Base-by-base conservation (phyloP, 2,797 vertebrate species). In the Anolis apletophallus region DNA sequence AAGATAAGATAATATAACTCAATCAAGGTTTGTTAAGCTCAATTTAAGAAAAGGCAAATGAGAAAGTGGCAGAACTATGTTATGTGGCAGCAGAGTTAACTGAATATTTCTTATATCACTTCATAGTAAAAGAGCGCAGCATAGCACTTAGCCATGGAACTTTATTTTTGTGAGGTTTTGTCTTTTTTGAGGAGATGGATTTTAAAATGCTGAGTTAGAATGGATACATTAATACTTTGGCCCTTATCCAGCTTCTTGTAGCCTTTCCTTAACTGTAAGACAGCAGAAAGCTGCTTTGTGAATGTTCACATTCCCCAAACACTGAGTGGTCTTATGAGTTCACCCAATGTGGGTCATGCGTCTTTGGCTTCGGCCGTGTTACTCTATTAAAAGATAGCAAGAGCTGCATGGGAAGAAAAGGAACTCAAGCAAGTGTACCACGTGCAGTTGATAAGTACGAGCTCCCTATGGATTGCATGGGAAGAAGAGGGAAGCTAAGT, bases 271-370 rank as follows among this genome's bases (percentile, higher is more conserved):
- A 26, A 82, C 54, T 82, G 34, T 52, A 57, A 94, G 69, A 91
- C 23, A 81, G 85, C 68, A 59, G 82, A 90, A 86, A 0, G 19
- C 52, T 84, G 85, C 88, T 85, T 87, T 40, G 46, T 86, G 72
- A 85, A 87, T 90, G 59, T 93, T 91, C 92, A 82, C 79, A 84
- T 92, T 72, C 80, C 84, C 87, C 88, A 77, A 64, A 59, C 50
- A 32, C 1, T 67, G 87, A 87, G 88, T 84, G 87, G 80, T 81
- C 86, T 89, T 67, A 34, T 34, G 84, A 87, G 90, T 91, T 93
- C 85, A 89, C 80, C 87, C 80, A 82, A 59, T 32, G 54, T 46
- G 81, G 88, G 89, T 88, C 81, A 11, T 10, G 74, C 87, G 83
- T 80, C 34, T 3, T 12, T 32, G 54, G 86, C 79, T 80, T 59